Percentiles rank a stretch among this genome's conserved stretches.
phyloP scores from a whole-genome alignment of 2,888 invertebrate genomes.

The Malthinus flaveolus region DNA sequence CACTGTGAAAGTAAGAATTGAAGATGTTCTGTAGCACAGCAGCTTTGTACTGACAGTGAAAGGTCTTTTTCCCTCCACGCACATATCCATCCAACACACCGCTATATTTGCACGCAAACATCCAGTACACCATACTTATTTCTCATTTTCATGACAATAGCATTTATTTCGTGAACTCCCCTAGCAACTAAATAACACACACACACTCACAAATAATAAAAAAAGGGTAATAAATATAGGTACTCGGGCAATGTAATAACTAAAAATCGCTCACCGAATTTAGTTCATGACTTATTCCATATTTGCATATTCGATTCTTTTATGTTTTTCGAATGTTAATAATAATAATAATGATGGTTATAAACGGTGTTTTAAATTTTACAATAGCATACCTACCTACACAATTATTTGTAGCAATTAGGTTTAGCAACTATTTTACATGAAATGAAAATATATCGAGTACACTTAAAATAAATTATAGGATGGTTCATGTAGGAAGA shows the following conservation, averaged over 20 bases:
- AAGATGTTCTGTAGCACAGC: constrained; percentile 26
- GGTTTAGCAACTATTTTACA: too few relatives aligned
- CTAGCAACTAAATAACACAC: not conserved
- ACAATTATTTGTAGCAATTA: constrained; percentile 1
- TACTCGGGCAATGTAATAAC: too few relatives aligned
- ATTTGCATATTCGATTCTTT: too few relatives aligned
- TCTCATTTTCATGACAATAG: constrained; percentile 27
- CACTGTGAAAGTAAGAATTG: constrained; percentile 22
- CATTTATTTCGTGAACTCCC: constrained; percentile 13
- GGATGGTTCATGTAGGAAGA: too few relatives aligned
- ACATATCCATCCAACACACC: constrained; percentile 15
- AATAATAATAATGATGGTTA: too few relatives aligned
- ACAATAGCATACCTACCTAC: not conserved
- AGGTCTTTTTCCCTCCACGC: constrained; percentile 36
- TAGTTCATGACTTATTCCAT: too few relatives aligned
- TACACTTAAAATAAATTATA: too few relatives aligned
- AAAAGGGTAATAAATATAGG: not conserved
- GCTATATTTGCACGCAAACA: constrained; percentile 31
- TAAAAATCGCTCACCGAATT: too few relatives aligned
- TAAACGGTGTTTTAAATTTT: too few relatives aligned
- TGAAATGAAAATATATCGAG: too few relatives aligned
- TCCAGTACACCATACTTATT: constrained; percentile 25
- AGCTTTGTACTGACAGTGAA: constrained; percentile 33
- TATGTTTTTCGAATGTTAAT: too few relatives aligned
- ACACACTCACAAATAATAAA: not conserved